Evolutionary conservation across 2,113 vertebrate genomes (phyloP), one percentile per base, ranked within the genome.

Genomic region (Galeopterus variegatus): DNA sequence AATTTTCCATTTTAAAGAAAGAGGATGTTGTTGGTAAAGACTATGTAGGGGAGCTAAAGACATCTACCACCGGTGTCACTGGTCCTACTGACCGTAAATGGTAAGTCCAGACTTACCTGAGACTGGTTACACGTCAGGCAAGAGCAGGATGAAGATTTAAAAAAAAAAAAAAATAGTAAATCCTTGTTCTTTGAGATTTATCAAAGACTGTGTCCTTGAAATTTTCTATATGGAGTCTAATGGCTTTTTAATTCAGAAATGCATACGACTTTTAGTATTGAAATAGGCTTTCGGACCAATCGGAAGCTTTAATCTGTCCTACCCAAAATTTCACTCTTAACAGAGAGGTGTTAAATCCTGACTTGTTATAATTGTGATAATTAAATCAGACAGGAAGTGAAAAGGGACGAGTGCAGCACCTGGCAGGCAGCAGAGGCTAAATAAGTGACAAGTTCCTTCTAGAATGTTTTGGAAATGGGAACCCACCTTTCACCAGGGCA

Each of bases 1-100:
- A 56, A 11, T 60, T 93, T 90, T 95, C 28, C 31, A 45, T 33
- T 82, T 92, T 83, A 56, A 85, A 89, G 60, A 58, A 13, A 86
- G 80, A 69, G 1, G 5, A 3, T 45, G 41, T 41, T 41, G 41
- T 41, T 41, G 24, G 24, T 4, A 26, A 18, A 86, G 54, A 26
- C 58, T n/a, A 0, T 18, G 28, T 21, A 72, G n/a, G 48, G 9
- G 23, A 75, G 11, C 17, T 50, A 6, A 45, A n/a, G 33, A 75
- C 88, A 19, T 0, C 13, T 8, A 33, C 15, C 15, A 6, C 2
- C 4, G 41, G 41, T 41, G 41, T 41, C 41, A 41, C 48, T 17
- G 31, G 8, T 8, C 36, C 24, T 21, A 28, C n/a, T 41, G 19
- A 56, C 24, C n/a, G 5, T 1, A 8, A 24, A n/a, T 6, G 12